Evolutionary conservation across 2,888 invertebrate genomes (phyloP).

Genomic region (Campoplex capitator): DNA sequence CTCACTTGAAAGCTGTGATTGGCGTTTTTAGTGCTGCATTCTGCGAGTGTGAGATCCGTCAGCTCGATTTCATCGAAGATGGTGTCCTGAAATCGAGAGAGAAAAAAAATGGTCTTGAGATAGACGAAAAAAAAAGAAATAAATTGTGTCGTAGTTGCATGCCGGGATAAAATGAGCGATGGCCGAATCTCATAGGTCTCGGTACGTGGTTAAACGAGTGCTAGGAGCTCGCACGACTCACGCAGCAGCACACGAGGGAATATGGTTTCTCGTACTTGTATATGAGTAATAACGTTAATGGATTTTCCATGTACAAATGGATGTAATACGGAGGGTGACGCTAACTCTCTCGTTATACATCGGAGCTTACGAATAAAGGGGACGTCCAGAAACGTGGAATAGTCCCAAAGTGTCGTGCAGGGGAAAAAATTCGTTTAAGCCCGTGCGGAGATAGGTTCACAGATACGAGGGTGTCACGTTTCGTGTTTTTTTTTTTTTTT

Average conservation of each 20-base stretch:
- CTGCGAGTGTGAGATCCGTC: conserved; percentile 93
- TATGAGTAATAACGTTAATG: conserved; percentile 63
- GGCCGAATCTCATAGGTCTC: neutral
- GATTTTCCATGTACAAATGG: conserved; percentile 57
- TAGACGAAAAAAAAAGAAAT: neutral
- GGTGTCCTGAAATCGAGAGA: conserved; percentile 89
- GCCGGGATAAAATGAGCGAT: neutral
- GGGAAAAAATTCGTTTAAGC: neutral
- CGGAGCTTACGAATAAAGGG: conserved; percentile 4
- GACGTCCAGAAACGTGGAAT: neutral
- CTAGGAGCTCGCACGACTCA: neutral
- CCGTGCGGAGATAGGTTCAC: neutral
- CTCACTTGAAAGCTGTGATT: conserved; percentile 95
- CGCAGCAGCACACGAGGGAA: conserved; percentile 19
- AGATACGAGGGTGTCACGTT: neutral
- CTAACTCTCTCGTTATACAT: neutral
- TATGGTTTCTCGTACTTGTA: neutral
- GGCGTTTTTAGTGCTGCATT: conserved; percentile 94
- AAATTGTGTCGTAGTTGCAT: neutral
- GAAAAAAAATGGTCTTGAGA: neutral
- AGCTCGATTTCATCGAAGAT: conserved; percentile 95
- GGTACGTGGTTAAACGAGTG: neutral
- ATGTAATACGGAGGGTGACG: neutral
- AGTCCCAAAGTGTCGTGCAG: neutral
- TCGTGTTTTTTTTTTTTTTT: neutral